Evolutionary conservation across 1,140 invertebrate species (phyloP).

Genomic region (Tetramorium parvispinum): DNA sequence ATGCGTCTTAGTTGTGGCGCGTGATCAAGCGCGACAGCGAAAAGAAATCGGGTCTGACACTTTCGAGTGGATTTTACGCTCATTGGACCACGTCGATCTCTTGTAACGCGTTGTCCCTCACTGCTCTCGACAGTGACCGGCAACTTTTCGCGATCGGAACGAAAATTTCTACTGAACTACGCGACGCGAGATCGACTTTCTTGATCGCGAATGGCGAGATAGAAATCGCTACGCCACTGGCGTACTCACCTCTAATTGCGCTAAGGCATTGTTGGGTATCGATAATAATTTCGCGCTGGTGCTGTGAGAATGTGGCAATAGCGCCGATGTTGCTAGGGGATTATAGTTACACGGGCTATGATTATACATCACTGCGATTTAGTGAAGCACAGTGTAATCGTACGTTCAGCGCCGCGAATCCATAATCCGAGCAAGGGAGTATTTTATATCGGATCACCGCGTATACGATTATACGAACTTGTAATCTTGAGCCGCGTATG

Average conservation of each 20-base stretch:
- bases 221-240: slow-evolving; percentile 14
- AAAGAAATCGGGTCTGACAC: slow-evolving; percentile 42
- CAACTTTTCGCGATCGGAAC: slow-evolving; percentile 11
- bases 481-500: background rate
- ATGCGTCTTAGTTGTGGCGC: background rate
- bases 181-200: slow-evolving; percentile 19
- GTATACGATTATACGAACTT: background rate
- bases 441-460: slow-evolving; percentile 15
- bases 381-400: slow-evolving; percentile 50
- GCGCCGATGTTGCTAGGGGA: slow-evolving; percentile 50
- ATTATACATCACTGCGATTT: slow-evolving; percentile 64
- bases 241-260: slow-evolving; percentile 60
- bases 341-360: slow-evolving; percentile 45
- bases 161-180: slow-evolving; percentile 11
- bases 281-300: slow-evolving; percentile 65
- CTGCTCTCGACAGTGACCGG: background rate
- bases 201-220: slow-evolving; percentile 36
- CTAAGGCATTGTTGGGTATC: slow-evolving; percentile 62
- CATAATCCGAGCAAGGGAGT: slow-evolving; percentile 44
- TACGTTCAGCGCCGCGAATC: slow-evolving; percentile 19
- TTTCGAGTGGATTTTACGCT: slow-evolving; percentile 48
- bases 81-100: slow-evolving; percentile 62
- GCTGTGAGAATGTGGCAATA: slow-evolving; percentile 59
- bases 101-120: slow-evolving; percentile 12
- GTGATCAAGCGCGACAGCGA: slow-evolving; percentile 16